Percentiles rank a stretch among this genome's conserved stretches.
Conservation (phyloP, 2,113 vertebrate species). For the Burhinus oedicnemus region DNA sequence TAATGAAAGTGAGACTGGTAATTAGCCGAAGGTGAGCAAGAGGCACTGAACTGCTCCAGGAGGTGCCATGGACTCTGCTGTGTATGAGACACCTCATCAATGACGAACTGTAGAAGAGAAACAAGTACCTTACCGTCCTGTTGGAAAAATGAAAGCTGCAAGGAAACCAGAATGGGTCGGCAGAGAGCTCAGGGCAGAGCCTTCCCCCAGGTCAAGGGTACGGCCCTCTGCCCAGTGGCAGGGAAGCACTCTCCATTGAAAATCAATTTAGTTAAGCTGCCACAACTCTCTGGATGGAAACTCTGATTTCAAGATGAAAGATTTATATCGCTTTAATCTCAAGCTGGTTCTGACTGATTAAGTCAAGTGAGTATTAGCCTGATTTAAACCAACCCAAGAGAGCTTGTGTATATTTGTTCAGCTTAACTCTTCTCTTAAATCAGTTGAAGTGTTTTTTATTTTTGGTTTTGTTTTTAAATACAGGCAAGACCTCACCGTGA, state of each 20-base stretch:
- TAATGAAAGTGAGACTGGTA: neutral
- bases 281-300: neutral
- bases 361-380: neutral
- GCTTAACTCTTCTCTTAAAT: neutral
- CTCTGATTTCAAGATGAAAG: neutral
- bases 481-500: fast-evolving
- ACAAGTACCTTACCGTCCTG: neutral
- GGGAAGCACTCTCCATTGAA: fast-evolving
- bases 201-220: neutral
- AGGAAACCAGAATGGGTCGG: fast-evolving
- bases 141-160: neutral
- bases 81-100: neutral
- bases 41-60: neutral
- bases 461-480: neutral
- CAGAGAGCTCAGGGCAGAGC: neutral
- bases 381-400: neutral
- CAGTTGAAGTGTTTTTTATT: neutral
- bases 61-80: neutral
- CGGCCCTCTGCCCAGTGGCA: neutral
- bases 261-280: neutral
- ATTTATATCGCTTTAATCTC: neutral
- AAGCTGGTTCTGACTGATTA: neutral
- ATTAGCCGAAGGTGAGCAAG: neutral
- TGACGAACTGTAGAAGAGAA: fast-evolving
- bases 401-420: neutral